Conservation (phyloP, 2,797 vertebrate genomes). For the Labroides dimidiatus region DNA sequence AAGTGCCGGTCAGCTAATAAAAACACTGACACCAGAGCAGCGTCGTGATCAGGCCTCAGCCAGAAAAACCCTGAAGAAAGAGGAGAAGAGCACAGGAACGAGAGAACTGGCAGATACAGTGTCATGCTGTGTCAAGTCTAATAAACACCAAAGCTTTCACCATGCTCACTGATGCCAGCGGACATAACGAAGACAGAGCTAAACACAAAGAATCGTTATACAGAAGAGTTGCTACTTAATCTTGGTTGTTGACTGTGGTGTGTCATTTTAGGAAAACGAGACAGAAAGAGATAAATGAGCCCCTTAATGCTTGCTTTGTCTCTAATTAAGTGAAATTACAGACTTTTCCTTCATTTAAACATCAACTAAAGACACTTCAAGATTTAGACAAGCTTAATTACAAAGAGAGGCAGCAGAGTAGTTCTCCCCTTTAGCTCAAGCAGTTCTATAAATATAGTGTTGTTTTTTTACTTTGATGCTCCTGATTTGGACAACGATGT, state of each 20-base stretch:
- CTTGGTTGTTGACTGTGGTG: constrained; percentile 59
- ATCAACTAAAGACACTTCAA: constrained; percentile 64
- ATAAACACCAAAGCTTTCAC: constrained; percentile 31
- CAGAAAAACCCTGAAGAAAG: neutral
- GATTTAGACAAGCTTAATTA: constrained; percentile 66
- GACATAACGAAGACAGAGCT: constrained; percentile 43
- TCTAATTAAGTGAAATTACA: constrained; percentile 78
- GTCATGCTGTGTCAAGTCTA: constrained; percentile 26
- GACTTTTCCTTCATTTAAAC: constrained; percentile 66
- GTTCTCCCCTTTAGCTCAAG: constrained; percentile 27
- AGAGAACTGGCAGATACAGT: neutral
- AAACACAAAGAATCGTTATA: constrained; percentile 26
- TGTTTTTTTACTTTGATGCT: constrained; percentile 24
- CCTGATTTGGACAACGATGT: constrained; percentile 22
- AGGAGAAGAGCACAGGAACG: constrained; percentile 4
- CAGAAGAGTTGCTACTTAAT: constrained; percentile 39
- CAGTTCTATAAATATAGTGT: constrained; percentile 22
- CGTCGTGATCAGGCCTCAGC: constrained; percentile 19
- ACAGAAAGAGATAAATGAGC: constrained; percentile 50
- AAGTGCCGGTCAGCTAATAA: constrained; percentile 59
- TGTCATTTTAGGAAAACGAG: constrained; percentile 55
- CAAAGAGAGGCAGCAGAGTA: constrained; percentile 51
- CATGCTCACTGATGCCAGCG: constrained; percentile 47
- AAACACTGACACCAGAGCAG: constrained; percentile 50
- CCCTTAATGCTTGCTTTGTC: constrained; percentile 61